Percentiles rank a stretch among this genome's conserved stretches.
These are phyloP conservation scores for Stomatorhinus ivindoensis DNA, from an alignment of 2,113 vertebrate species.

Conservation along the genomic window DNA sequence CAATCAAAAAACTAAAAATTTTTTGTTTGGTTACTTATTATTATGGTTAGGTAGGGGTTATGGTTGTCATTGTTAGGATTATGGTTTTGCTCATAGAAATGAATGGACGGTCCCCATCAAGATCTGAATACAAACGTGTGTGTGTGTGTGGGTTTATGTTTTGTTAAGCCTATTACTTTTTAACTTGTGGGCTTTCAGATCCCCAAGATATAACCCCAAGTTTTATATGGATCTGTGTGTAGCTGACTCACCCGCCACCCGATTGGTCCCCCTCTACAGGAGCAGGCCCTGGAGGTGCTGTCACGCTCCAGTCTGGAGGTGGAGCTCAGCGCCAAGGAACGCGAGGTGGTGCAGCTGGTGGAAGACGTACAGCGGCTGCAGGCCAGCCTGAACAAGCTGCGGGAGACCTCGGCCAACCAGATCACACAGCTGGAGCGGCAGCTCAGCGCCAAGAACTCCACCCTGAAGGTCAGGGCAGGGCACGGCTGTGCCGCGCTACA, in stretches of 20 bases:
- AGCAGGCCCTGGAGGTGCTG: constrained; percentile 74
- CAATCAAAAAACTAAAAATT: too few species aligned
- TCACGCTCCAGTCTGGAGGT: constrained; percentile 74
- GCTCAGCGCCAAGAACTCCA: constrained; percentile 73
- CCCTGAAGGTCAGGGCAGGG: constrained; percentile 61
- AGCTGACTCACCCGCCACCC: neutral
- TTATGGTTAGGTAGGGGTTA: too few species aligned
- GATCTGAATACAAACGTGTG: neutral
- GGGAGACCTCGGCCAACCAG: constrained; percentile 75
- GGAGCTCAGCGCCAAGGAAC: constrained; percentile 73
- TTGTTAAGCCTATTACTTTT: neutral
- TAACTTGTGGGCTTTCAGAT: neutral
- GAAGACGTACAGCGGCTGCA: constrained; percentile 79
- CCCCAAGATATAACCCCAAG: neutral
- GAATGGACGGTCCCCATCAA: too few species aligned
- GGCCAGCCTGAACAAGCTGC: constrained; percentile 74
- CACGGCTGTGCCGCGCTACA: neutral
- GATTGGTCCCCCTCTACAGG: constrained; percentile 43
- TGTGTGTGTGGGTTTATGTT: neutral
- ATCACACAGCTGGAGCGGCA: constrained; percentile 81
- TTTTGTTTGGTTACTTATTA: too few species aligned
- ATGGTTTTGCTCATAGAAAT: too few species aligned
- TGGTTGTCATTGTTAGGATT: too few species aligned
- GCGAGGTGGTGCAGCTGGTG: constrained; percentile 74
- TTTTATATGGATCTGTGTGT: neutral